Evolutionary conservation across 2,113 vertebrate species (phyloP).

Genomic region (Mohoua ochrocephala): DNA sequence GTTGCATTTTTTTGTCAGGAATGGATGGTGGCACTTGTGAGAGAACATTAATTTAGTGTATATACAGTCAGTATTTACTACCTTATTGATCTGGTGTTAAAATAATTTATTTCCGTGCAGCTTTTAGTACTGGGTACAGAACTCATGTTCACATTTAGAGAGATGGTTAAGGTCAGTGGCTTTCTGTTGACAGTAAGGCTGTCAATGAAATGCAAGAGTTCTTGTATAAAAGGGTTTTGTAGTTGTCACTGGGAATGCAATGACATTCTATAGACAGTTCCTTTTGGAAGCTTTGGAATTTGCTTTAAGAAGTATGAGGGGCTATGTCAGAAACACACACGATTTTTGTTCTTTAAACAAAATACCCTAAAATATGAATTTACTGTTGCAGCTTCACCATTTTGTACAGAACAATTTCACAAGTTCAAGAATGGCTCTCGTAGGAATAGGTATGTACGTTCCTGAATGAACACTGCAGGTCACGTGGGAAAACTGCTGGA

Average conservation of each 20-base stretch:
- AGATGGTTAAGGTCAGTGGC: neutral
- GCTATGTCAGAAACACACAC: neutral
- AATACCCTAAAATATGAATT: slow-evolving; percentile 5
- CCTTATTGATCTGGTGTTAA: neutral
- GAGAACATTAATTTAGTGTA: neutral
- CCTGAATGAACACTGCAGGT: neutral
- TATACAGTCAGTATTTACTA: neutral
- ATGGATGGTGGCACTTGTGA: neutral
- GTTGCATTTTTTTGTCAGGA: neutral
- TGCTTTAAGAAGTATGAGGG: neutral
- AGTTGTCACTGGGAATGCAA: neutral
- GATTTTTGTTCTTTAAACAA: neutral
- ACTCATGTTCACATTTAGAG: neutral
- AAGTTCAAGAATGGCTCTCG: slow-evolving; percentile 86
- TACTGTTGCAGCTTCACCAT: slow-evolving; percentile 79
- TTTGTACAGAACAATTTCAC: slow-evolving; percentile 88
- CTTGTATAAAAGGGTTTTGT: neutral
- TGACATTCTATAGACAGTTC: neutral
- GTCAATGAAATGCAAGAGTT: neutral
- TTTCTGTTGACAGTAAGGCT: neutral
- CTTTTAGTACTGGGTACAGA: neutral
- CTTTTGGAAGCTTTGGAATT: neutral
- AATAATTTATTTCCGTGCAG: neutral
- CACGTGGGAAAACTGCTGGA: neutral
- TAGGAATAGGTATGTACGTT: slow-evolving; percentile 85